phyloP scores from a whole-genome alignment of 2,797 vertebrate species.

The Pygocentrus nattereri region DNA sequence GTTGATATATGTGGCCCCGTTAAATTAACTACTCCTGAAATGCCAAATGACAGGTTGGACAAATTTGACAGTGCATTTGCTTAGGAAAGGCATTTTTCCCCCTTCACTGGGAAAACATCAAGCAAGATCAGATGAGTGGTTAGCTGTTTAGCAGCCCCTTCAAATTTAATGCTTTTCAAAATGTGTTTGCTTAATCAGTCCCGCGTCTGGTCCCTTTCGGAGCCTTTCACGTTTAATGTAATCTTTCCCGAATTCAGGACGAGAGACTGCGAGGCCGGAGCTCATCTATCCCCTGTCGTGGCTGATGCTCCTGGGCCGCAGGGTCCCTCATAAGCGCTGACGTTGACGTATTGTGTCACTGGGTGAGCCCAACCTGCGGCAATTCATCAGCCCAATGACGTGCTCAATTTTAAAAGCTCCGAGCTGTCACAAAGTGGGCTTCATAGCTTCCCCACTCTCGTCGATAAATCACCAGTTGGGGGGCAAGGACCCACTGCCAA shows the following conservation, averaged over 20 bases:
- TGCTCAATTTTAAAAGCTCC: conserved; percentile 77
- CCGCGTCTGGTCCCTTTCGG: conserved; percentile 16
- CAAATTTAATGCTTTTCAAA: conserved; percentile 31
- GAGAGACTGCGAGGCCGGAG: conserved; percentile 33
- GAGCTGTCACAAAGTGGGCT: conserved; percentile 77
- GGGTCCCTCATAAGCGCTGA: conserved; percentile 73
- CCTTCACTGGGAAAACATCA: background rate
- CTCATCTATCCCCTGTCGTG: conserved; percentile 48
- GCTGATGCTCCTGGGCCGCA: conserved; percentile 58
- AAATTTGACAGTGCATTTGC: conserved; percentile 25
- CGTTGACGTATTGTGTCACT: conserved; percentile 76
- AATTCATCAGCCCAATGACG: conserved; percentile 80
- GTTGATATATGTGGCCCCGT: conserved; percentile 40
- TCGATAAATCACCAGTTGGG: conserved; percentile 73
- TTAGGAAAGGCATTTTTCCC: conserved; percentile 11
- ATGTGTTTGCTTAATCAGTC: conserved; percentile 31
- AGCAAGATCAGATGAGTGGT: conserved; percentile 29
- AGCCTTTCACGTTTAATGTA: conserved; percentile 26
- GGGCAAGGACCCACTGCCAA: conserved; percentile 50
- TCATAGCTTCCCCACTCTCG: conserved; percentile 74
- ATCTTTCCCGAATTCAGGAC: conserved; percentile 37
- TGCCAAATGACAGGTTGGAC: conserved; percentile 28
- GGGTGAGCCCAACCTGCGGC: conserved; percentile 66
- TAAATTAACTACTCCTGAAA: conserved; percentile 42
- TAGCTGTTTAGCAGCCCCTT: conserved; percentile 4